Conservation (phyloP, 2,888 invertebrate genomes). For the Epistrophe grossulariae region DNA sequence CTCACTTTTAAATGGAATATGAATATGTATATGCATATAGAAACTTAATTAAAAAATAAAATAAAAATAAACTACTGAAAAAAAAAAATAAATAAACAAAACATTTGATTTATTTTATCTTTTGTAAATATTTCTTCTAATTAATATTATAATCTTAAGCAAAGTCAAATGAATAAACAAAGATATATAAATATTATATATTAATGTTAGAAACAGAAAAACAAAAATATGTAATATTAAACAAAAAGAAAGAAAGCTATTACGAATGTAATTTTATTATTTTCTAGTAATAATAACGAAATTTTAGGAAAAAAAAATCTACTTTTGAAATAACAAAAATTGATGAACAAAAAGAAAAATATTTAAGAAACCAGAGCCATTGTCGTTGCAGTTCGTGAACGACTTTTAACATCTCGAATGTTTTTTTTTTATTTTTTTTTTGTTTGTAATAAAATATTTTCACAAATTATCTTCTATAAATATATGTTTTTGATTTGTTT, state of each 20-base stretch:
- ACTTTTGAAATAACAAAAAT: constrained; percentile 29
- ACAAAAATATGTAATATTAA: constrained; percentile 16
- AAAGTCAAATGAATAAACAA: constrained; percentile 52
- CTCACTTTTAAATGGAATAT: constrained; percentile 28
- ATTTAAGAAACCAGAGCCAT: not conserved
- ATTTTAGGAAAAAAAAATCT: constrained; percentile 62
- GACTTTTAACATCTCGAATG: constrained; percentile 49
- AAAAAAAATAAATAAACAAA: constrained; percentile 26
- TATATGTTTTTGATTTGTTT: constrained; percentile 35
- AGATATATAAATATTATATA: constrained; percentile 48
- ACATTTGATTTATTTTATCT: constrained; percentile 47
- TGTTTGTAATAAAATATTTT: constrained; percentile 18
- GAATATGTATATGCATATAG: not conserved
- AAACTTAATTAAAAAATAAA: constrained; percentile 4
- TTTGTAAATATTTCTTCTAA: constrained; percentile 61
- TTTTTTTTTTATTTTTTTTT: constrained; percentile 40
- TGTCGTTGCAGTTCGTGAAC: not conserved
- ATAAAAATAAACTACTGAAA: not conserved
- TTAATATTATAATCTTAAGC: constrained; percentile 25
- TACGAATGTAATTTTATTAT: constrained; percentile 52
- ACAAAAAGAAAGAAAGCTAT: constrained; percentile 36
- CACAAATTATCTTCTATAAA: constrained; percentile 32
- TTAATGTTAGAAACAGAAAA: constrained; percentile 61
- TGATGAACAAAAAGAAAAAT: not conserved
- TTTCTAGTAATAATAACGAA: constrained; percentile 42